Conservation (phyloP, 37 sponge, comb jelly and placozoan genomes). For the Amphimedon queenslandica region DNA sequence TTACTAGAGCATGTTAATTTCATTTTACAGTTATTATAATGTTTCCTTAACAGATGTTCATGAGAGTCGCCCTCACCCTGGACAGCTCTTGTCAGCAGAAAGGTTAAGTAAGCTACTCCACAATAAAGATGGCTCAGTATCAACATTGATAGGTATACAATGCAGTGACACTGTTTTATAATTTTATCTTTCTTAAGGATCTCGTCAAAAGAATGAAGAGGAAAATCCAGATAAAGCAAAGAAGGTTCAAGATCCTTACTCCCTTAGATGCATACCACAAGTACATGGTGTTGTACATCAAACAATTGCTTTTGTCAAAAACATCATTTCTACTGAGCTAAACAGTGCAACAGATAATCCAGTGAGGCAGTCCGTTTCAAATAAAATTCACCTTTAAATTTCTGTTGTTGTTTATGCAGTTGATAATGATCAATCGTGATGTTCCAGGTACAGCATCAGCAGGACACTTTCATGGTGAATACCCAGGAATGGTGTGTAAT, state of each 20-base stretch:
- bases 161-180: no score
- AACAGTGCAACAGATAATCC: conserved; percentile 92
- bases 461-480: conserved; percentile 93
- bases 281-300: conserved; percentile 81
- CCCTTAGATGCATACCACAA: conserved; percentile 62
- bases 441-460: conserved; percentile 41
- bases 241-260: conserved; percentile 78
- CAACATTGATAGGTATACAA: no score
- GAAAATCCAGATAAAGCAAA: background rate
- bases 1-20: no score
- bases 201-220: no score
- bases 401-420: background rate
- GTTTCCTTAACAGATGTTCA: no score
- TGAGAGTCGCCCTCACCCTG: conserved; percentile 56
- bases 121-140: conserved; percentile 10
- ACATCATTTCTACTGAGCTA: conserved; percentile 68
- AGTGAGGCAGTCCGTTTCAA: conserved; percentile 8
- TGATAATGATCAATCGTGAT: conserved; percentile 47
- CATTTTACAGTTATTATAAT: no score
- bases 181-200: no score
- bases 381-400: background rate
- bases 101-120: conserved; percentile 56
- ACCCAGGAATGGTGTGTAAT: conserved; percentile 81
- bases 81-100: conserved; percentile 62
- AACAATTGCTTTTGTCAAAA: conserved; percentile 67